Conservation (phyloP, 2,113 vertebrate species). For the Antennarius striatus region DNA sequence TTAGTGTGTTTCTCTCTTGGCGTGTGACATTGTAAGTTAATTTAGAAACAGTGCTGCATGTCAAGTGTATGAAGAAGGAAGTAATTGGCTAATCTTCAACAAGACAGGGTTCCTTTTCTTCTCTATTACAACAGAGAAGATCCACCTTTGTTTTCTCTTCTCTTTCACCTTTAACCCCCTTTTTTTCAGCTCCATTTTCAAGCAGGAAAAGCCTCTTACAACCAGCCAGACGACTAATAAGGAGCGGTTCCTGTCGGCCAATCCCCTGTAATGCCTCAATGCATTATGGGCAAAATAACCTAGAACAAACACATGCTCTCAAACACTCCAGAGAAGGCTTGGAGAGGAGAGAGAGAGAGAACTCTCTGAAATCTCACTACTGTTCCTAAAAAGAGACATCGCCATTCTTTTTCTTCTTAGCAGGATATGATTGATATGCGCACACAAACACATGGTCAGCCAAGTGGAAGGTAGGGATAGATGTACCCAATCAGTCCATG, state of each 20-base stretch:
- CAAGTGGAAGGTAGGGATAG: conserved; percentile 32
- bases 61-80: conserved; percentile 26
- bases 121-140: conserved; percentile 8
- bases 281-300: conserved; percentile 69
- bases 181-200: conserved; percentile 45
- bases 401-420: conserved; percentile 30
- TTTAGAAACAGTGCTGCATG: background rate
- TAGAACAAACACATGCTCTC: conserved; percentile 16
- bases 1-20: background rate
- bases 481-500: conserved; percentile 10
- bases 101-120: conserved; percentile 29
- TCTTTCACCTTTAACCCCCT: conserved; percentile 39
- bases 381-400: conserved; percentile 40
- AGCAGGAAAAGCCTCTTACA: conserved; percentile 74
- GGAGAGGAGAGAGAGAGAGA: conserved; percentile 40
- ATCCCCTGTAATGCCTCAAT: conserved; percentile 72
- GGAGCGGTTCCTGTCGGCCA: conserved; percentile 66
- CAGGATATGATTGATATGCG: conserved; percentile 49
- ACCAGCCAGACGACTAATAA: conserved; percentile 75
- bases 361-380: conserved; percentile 24
- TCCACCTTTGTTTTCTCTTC: conserved; percentile 46
- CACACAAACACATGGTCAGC: conserved; percentile 40
- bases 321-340: conserved; percentile 69
- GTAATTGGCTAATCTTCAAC: conserved; percentile 32
- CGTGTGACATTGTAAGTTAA: background rate